Conservation (phyloP, 2,888 invertebrate species). For the Ormia ochracea region DNA sequence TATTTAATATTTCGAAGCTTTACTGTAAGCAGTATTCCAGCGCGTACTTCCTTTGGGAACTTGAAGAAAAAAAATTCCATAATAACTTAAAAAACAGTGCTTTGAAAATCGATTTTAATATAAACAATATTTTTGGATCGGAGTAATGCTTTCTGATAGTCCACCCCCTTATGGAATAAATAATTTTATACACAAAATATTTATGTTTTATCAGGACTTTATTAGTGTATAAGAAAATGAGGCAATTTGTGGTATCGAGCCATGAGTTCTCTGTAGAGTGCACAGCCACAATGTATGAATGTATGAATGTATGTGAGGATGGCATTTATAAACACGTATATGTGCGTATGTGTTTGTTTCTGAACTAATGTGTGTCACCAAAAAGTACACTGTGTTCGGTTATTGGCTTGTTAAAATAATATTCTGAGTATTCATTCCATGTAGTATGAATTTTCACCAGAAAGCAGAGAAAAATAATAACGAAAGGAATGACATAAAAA, state of each 20-base stretch:
- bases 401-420: slow-evolving; percentile 57
- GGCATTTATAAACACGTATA: neutral
- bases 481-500: neutral
- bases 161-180: too few species aligned
- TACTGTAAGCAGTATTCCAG: too few species aligned
- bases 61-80: too few species aligned
- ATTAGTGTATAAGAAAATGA: neutral
- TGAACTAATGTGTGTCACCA: neutral
- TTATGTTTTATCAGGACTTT: neutral
- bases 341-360: neutral
- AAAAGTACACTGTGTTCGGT: slow-evolving; percentile 33
- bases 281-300: neutral
- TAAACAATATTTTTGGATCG: too few species aligned
- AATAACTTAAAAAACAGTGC: too few species aligned
- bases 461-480: slow-evolving; percentile 42
- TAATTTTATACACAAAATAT: too few species aligned
- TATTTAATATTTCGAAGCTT: too few species aligned
- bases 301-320: neutral
- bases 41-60: too few species aligned
- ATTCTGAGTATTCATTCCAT: slow-evolving; percentile 21
- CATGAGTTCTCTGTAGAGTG: slow-evolving; percentile 9
- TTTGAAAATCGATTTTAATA: too few species aligned
- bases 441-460: slow-evolving; percentile 39
- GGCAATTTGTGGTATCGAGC: slow-evolving; percentile 1
- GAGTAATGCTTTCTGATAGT: too few species aligned